Evolutionary conservation across 2,888 invertebrate genomes (phyloP), one percentile per base, ranked within the genome.

Genomic region (Euproctis similis): DNA sequence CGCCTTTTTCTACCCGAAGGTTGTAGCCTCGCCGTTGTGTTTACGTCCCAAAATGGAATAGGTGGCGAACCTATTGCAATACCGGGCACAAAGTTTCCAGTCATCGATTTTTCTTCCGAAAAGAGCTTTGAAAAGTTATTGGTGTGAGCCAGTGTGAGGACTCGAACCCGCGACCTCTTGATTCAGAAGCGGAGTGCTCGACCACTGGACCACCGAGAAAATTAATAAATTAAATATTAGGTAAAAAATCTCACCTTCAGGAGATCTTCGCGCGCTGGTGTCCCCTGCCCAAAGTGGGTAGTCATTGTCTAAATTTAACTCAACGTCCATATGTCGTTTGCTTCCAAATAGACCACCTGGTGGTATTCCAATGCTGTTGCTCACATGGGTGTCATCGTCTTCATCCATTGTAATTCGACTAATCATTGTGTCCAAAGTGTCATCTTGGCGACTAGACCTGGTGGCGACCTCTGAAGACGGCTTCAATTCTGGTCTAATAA

Each of bases 211-310:
- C n/a, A n/a, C n/a, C n/a, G n/a, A n/a, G n/a, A n/a, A n/a, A n/a
- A n/a, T n/a, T n/a, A 7, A 12, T 12, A 28, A 8, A 12, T 8
- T 8, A 3, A 20, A 8, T 10, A 11, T 26, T 7, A 6, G 21
- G 1, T 8, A 13, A 13, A 26, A n/a, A n/a, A 0, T 11, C 8
- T 28, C 85, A 80, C 92, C 92, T 86, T 93, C 93, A 1, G 93
- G 93, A 24, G 92, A 92, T 47, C 91, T 86, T 34, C 92, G 81
- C 65, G 89, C 88, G 53, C 90, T 90, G 0, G 89, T 87, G 64
- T 91, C 91, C 0, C 87, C 84, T 12, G 90, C 85, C 92, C 92
- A 92, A 23, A 76, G 42, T 2, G 73, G 69, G 31, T 57, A 80
- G 9, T 77, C 78, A 26, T 50, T 68, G 21, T 72, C 69, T 32